Evolutionary conservation across 2,797 vertebrate genomes (phyloP).

Genomic region (Distichodus sexfasciatus): DNA sequence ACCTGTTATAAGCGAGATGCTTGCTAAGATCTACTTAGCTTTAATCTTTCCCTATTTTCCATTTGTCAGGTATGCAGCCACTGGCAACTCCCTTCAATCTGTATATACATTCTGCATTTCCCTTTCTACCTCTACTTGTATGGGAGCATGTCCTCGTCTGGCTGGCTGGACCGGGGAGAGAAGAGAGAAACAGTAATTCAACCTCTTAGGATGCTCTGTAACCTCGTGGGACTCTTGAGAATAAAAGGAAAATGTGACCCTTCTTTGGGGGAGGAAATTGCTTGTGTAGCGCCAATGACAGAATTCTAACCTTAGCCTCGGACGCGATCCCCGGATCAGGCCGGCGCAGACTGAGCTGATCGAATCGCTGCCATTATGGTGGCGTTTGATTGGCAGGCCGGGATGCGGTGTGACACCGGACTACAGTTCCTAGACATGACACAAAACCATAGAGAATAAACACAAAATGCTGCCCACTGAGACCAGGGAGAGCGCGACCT

Average conservation of each 20-base stretch:
- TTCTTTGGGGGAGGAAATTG: conserved; percentile 56
- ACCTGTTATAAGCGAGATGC: no score
- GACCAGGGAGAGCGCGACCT: background rate
- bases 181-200: conserved; percentile 22
- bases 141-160: background rate
- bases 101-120: background rate
- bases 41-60: no score
- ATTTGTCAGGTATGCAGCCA: no score
- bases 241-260: conserved; percentile 53
- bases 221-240: conserved; percentile 47
- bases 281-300: conserved; percentile 52
- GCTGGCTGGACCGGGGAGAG: background rate
- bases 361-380: conserved; percentile 48
- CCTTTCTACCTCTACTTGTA: background rate
- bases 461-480: conserved; percentile 19
- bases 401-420: conserved; percentile 16
- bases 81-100: no score
- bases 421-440: conserved; percentile 12
- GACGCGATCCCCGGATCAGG: conserved; percentile 45
- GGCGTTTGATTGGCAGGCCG: conserved; percentile 47
- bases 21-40: no score
- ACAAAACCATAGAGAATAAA: conserved; percentile 10
- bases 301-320: conserved; percentile 49
- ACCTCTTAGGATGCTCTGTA: conserved; percentile 42
- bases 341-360: conserved; percentile 41